Evolutionary conservation across 2,888 invertebrate genomes (phyloP).

Genomic region (Watsonalla cultraria): DNA sequence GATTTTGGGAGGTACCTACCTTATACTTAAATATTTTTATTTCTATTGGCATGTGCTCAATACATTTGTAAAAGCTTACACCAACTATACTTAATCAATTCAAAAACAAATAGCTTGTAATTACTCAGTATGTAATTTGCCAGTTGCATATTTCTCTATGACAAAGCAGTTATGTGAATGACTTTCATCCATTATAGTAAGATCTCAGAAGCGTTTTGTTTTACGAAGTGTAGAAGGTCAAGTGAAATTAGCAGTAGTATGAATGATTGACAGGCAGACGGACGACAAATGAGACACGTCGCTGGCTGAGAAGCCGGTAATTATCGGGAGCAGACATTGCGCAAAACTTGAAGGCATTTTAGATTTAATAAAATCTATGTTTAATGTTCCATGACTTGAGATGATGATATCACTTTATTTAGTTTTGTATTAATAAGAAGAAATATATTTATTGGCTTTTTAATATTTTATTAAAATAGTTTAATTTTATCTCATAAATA

Average conservation of each 20-base stretch:
- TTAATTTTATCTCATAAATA: too few species aligned
- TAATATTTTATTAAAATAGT: too few species aligned
- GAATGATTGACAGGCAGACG: conserved; percentile 28
- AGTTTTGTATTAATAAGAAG: too few species aligned
- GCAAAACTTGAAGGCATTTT: conserved; percentile 2
- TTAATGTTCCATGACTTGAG: too few species aligned
- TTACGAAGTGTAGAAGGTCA: not conserved
- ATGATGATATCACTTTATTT: too few species aligned
- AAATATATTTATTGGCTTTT: too few species aligned
- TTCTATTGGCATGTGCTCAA: too few species aligned
- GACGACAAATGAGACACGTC: conserved; percentile 31
- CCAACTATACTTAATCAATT: conserved; percentile 10
- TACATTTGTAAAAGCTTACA: conserved; percentile 2
- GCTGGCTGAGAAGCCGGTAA: conserved; percentile 22
- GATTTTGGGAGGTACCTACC: too few species aligned
- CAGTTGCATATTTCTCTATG: conserved; percentile 12
- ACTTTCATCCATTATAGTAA: conserved; percentile 6
- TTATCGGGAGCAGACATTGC: conserved; percentile 11
- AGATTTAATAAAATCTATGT: too few species aligned
- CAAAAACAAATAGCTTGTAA: conserved; percentile 14
- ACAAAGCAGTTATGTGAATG: conserved; percentile 9
- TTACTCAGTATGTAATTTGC: conserved; percentile 11
- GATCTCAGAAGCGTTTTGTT: conserved; percentile 2
- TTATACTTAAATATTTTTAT: too few species aligned
- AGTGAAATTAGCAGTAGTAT: conserved; percentile 7